Percentiles rank a stretch among this genome's conserved stretches.
Evolutionary conservation across 2,888 invertebrate species (phyloP).

Genomic region (Caradrina kadenii): DNA sequence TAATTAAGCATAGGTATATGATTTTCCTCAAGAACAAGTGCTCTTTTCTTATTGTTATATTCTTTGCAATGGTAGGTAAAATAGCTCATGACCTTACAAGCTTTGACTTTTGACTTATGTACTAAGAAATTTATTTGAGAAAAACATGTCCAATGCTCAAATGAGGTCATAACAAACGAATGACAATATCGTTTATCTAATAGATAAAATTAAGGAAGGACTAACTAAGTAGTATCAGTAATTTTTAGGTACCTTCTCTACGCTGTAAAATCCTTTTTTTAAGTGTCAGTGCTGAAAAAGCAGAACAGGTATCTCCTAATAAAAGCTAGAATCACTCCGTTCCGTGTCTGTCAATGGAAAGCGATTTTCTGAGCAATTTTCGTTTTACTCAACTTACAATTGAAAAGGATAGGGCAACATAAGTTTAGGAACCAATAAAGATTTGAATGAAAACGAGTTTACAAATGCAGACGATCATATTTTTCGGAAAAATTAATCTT

Average conservation of each 20-base stretch:
- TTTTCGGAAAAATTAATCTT: too few relatives aligned
- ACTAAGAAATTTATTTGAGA: not conserved
- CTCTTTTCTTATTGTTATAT: not conserved
- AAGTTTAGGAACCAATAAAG: too few relatives aligned
- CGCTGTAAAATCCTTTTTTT: not conserved
- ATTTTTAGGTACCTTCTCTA: not conserved
- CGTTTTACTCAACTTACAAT: not conserved
- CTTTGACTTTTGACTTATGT: not conserved
- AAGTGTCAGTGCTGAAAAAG: not conserved
- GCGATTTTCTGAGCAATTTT: not conserved
- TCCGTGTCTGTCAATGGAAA: not conserved
- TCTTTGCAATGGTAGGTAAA: too few relatives aligned
- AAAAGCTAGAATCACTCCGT: not conserved
- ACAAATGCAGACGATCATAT: too few relatives aligned
- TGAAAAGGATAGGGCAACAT: too few relatives aligned
- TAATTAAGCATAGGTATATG: not conserved
- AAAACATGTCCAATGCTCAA: not conserved
- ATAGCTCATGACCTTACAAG: not conserved
- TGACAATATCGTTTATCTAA: constrained; percentile 12
- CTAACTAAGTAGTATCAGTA: not conserved
- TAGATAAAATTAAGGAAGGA: not conserved
- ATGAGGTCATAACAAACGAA: not conserved
- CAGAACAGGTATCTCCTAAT: not conserved
- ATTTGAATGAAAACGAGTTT: too few relatives aligned
- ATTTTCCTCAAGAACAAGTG: constrained; percentile 6